phyloP scores from a whole-genome alignment of 2,888 invertebrate genomes.

The Asteroscopus sphinx region DNA sequence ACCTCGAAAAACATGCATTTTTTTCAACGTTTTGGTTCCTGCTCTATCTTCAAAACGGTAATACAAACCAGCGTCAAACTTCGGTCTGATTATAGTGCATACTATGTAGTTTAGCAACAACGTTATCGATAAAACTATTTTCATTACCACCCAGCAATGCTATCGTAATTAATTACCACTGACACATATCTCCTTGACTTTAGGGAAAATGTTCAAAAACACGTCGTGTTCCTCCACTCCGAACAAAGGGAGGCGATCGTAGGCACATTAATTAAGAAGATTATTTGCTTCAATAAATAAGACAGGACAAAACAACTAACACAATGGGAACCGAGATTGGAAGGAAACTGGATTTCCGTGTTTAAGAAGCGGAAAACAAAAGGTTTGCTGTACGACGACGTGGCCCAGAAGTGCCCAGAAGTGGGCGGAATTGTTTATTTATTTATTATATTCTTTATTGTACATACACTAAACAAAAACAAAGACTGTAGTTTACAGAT shows the following conservation, averaged over 20 bases:
- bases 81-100: no score
- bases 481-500: no score
- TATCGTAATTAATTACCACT: conserved; percentile 4
- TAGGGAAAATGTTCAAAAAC: conserved; percentile 18
- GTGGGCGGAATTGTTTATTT: not conserved
- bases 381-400: not conserved
- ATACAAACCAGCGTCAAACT: no score
- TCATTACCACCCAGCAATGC: conserved; percentile 1
- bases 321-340: conserved; percentile 42
- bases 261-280: conserved; percentile 45
- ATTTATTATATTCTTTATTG: no score
- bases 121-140: not conserved
- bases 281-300: conserved; percentile 56
- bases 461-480: no score
- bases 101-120: no score
- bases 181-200: conserved; percentile 14
- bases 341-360: conserved; percentile 49
- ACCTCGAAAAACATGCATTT: no score
- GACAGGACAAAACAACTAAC: conserved; percentile 25
- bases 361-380: conserved; percentile 42
- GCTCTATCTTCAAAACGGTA: no score
- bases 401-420: not conserved
- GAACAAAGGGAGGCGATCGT: conserved; percentile 13
- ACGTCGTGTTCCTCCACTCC: conserved; percentile 1
- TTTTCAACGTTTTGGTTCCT: no score